Evolutionary conservation across 2,113 vertebrate genomes (phyloP).

Genomic region (Tetrax tetrax): DNA sequence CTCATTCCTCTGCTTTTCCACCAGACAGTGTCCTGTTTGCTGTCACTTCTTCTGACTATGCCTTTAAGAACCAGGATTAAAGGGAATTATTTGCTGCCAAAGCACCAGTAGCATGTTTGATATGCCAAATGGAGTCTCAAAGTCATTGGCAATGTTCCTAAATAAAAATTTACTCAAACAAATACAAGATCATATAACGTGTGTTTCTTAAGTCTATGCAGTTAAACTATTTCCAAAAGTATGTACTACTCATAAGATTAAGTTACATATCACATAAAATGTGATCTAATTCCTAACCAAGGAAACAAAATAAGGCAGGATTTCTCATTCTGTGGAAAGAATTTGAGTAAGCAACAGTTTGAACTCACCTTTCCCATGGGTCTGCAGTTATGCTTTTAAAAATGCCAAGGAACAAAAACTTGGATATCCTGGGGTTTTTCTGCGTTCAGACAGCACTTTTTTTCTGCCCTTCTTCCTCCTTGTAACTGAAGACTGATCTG

Average conservation of each 20-base stretch:
- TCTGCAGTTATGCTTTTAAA: neutral
- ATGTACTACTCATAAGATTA: neutral
- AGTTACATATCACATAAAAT: neutral
- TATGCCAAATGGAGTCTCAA: neutral
- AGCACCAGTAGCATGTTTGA: neutral
- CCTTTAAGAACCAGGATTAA: neutral
- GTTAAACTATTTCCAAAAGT: neutral
- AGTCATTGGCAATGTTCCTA: neutral
- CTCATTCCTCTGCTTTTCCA: neutral
- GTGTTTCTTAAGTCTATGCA: neutral
- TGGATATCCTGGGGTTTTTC: accelerated
- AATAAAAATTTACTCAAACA: neutral
- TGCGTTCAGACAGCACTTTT: neutral
- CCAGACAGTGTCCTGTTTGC: neutral
- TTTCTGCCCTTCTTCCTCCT: neutral
- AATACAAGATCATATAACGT: accelerated
- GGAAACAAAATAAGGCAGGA: slow-evolving; percentile 33
- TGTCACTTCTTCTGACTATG: neutral
- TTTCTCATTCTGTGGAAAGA: slow-evolving; percentile 46
- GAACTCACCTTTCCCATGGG: slow-evolving; percentile 20
- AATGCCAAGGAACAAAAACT: neutral
- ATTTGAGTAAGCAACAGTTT: neutral
- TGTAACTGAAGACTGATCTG: neutral
- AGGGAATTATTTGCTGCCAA: neutral
- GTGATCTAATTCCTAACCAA: neutral